Evolutionary conservation across 2,888 invertebrate species (phyloP), one percentile per base, ranked within the genome.

Genomic region (Caenorhabditis japonica): DNA sequence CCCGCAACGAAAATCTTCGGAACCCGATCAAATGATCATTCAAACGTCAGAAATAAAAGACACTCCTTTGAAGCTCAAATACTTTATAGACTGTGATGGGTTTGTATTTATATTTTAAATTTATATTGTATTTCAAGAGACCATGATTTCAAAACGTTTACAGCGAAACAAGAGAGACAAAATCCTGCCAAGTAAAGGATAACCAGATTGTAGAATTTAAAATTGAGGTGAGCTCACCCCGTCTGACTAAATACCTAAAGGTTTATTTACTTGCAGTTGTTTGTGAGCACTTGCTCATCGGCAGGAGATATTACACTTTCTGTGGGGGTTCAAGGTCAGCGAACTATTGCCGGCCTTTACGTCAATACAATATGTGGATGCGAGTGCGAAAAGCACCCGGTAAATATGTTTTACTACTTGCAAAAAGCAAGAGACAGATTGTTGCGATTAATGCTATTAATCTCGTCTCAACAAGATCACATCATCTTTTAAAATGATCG

Each of bases 301-400:
- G 55, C 68, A 17, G 85, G 85, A 23, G 78, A 82, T 60, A 76
- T 83, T 36, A 79, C 85, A 17, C 69, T 85, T 15, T 84, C 85
- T 2, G 76, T 87, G 19, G 85, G 87, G 21, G 78, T 87, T 36
- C 77, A 79, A 38, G 87, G 87, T 15, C 83, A 84, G 41, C 53
- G 68, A 27, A 74, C 75, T 23, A 73, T 80, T 44, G 55, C 70
- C 10, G 81, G 75, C 1, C 41, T 81, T 25, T 83, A 80, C 55
- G 76, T 85, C 30, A 82, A 83, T 5, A 84, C 87, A 12, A 53
- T 85, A 12, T 87, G 87, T 68, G 84, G 84, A 8, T 87, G 87
- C 64, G 86, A 87, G 25, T 87, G 87, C 68, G 87, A 87, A 43
- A 83, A 82, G 43, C 69, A 75, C 13, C 79, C 82, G 27, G 75